Percentiles rank a stretch among this genome's conserved stretches.
phyloP scores from a whole-genome alignment of 2,113 vertebrate species.

The Empidonax traillii region DNA sequence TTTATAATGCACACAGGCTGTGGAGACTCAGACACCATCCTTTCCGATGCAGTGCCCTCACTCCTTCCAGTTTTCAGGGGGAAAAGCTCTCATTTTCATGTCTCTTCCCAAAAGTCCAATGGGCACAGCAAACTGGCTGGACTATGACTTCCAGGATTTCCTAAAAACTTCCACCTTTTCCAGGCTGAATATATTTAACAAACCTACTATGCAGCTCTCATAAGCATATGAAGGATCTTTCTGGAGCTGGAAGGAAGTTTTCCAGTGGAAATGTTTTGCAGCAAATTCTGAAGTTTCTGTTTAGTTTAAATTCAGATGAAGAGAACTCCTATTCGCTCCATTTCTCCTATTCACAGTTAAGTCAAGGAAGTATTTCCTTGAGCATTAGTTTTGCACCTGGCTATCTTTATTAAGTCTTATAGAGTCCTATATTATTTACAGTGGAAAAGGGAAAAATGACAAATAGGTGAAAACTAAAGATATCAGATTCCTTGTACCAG shows the following conservation, averaged over 20 bases:
- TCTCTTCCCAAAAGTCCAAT: background rate
- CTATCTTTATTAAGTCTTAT: background rate
- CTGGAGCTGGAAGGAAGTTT: background rate
- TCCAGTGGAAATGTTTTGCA: background rate
- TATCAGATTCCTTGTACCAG: background rate
- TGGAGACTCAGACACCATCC: too few relatives aligned
- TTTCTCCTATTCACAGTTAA: background rate
- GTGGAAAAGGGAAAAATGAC: background rate
- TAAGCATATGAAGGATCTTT: background rate
- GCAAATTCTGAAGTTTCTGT: background rate
- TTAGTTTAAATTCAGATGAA: background rate
- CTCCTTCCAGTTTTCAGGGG: background rate
- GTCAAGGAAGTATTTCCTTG: background rate
- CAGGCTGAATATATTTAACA: background rate
- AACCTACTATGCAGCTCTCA: background rate
- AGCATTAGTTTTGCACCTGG: background rate
- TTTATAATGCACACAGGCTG: background rate
- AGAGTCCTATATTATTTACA: background rate
- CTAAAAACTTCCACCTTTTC: background rate
- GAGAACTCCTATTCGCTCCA: background rate
- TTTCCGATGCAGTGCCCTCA: background rate
- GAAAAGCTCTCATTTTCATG: background rate
- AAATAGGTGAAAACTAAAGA: background rate
- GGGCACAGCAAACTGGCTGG: background rate
- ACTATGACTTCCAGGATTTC: background rate